Conservation (phyloP, 2,888 invertebrate species). For the Drosophila stalkeri region DNA sequence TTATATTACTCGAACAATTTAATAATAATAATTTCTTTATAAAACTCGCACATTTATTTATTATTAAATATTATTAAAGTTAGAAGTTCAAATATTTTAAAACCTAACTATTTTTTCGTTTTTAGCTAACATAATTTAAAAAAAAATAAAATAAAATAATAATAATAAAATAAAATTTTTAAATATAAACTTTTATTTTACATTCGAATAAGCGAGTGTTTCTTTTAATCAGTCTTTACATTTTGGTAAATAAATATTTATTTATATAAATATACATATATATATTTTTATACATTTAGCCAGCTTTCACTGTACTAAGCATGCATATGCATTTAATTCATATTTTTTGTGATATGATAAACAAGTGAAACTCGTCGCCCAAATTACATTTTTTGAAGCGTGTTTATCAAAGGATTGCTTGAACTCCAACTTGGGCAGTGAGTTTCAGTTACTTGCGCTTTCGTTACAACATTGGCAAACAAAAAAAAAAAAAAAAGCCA, state of each 20-base stretch:
- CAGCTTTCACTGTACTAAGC: conserved; percentile 12
- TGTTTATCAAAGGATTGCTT: conserved; percentile 38
- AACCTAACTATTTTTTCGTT: no score
- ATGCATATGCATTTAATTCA: conserved; percentile 12
- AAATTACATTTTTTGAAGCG: conserved; percentile 27
- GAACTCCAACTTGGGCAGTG: conserved; percentile 3
- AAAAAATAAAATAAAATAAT: no score
- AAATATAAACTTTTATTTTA: no score
- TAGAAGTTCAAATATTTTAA: no score
- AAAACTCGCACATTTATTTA: no score
- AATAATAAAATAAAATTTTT: no score
- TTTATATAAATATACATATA: no score
- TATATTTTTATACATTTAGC: background rate
- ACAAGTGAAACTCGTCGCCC: conserved; percentile 39
- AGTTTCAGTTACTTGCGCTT: conserved; percentile 66
- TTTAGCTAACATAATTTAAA: no score
- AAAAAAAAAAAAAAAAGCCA: conserved; percentile 10
- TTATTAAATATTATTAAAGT: no score
- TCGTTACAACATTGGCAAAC: conserved; percentile 60
- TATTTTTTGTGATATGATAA: conserved; percentile 13
- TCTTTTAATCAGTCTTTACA: background rate
- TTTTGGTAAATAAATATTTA: background rate
- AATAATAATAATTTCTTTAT: no score
- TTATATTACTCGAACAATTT: no score
- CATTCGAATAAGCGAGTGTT: no score